Conservation (phyloP, 2,113 vertebrate species). For the Rhinoptilus africanus region DNA sequence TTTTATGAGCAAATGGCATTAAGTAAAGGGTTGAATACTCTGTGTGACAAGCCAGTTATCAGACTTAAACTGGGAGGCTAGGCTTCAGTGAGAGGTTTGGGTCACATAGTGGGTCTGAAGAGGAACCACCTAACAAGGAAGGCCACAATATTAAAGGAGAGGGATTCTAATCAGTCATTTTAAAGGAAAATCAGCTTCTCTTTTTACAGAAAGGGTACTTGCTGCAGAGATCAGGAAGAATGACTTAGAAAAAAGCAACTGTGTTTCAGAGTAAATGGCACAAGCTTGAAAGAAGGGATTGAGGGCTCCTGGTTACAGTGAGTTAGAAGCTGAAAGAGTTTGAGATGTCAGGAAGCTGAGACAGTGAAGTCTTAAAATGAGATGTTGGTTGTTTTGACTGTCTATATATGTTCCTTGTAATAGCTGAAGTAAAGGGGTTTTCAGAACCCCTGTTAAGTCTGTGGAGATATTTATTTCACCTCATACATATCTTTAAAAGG, state of each 20-base stretch:
- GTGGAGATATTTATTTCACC: background rate
- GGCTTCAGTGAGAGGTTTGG: background rate
- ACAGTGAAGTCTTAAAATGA: background rate
- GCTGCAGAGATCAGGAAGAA: background rate
- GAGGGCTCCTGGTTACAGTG: background rate
- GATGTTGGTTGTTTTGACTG: background rate
- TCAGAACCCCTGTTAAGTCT: background rate
- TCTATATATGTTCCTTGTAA: background rate
- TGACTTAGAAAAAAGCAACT: background rate
- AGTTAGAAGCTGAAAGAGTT: background rate
- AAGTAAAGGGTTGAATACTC: background rate
- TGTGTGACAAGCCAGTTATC: background rate
- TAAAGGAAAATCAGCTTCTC: background rate
- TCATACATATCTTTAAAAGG: background rate
- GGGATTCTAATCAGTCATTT: background rate
- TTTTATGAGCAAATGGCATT: background rate
- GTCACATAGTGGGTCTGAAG: background rate
- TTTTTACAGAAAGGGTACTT: background rate
- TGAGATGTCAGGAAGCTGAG: background rate
- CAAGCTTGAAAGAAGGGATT: background rate
- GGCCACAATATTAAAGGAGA: background rate
- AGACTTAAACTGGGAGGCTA: background rate
- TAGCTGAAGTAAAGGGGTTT: background rate
- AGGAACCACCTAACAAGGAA: background rate
- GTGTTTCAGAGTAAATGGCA: background rate